Base-by-base conservation (phyloP, 2,797 vertebrate genomes). In the Synaphobranchus kaupii region DNA sequence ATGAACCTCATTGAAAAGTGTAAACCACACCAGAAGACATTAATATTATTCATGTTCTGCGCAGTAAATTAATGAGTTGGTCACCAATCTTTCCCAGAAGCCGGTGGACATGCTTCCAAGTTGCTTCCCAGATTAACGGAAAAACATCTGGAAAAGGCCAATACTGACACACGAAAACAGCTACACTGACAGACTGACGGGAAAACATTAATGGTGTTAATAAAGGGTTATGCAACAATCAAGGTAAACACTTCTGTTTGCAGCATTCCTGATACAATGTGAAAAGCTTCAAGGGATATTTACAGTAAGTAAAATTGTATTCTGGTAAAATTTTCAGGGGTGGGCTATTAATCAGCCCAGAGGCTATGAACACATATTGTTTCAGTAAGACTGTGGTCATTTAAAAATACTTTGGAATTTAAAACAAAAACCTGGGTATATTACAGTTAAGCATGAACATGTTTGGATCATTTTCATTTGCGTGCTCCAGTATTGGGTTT, bases 311-410 rank as follows among this genome's bases (percentile, higher is more conserved):
- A 7, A 58, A 39, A 52, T 39, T 76, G 47, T 17, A 28, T 12
- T 85, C 60, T 25, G 60, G 84, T 73, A 85, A 25, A 34, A 78
- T 86, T 91, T 92, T 90, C 93, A 87, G 22, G 39, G 89, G 83
- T 54, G 13, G 91, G 90, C 89, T 90, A 91, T 94, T 95, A 91
- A 94, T 93, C 93, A 93, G 93, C 90, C 90, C 88, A 54, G 44
- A 44, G 1, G 31, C 73, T 85, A 22, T 54, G 39, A 85, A 48
- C 88, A 93, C 94, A 95, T 94, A 93, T 94, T 96, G 94, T 92
- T 94, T 92, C 92, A 93, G 94, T 95, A 92, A 92, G 92, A 92
- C 90, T 90, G 93, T 50, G 93, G 94, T 93, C 91, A 92, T 91
- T 95, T 94, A 89, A 89, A 92, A 95, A 93, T 90, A 91, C 91